phyloP scores from a whole-genome alignment of 1,140 invertebrate genomes.

The Battus philenor region DNA sequence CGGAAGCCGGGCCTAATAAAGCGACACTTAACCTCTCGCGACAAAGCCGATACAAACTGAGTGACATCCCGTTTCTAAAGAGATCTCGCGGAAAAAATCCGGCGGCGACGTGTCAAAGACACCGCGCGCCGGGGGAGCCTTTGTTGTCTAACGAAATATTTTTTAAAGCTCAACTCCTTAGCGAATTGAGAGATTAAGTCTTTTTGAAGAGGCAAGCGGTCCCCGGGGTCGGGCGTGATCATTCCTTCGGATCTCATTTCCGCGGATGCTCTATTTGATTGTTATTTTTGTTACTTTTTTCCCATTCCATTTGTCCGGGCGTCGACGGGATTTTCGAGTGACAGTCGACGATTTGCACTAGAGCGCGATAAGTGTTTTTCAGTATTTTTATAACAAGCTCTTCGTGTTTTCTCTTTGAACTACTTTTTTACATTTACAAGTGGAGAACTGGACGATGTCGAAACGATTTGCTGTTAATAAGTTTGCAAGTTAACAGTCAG shows the following conservation, averaged over 20 bases:
- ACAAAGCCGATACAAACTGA: slow-evolving; percentile 72
- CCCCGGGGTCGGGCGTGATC: slow-evolving; percentile 67
- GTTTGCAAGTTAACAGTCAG: too few relatives aligned
- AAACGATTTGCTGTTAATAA: neutral
- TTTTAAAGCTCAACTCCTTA: slow-evolving; percentile 75
- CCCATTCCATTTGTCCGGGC: slow-evolving; percentile 46
- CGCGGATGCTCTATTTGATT: slow-evolving; percentile 72
- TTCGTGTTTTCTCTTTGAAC: slow-evolving; percentile 38
- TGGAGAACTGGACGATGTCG: neutral
- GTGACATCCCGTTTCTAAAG: slow-evolving; percentile 65
- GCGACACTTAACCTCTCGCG: slow-evolving; percentile 65
- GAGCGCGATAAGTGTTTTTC: slow-evolving; percentile 73
- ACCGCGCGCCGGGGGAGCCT: slow-evolving; percentile 60
- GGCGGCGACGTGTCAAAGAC: slow-evolving; percentile 70
- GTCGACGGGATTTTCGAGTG: slow-evolving; percentile 65
- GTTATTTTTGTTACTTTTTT: slow-evolving; percentile 73
- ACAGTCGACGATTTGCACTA: slow-evolving; percentile 70
- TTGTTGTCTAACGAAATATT: slow-evolving; percentile 72
- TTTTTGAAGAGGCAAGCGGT: slow-evolving; percentile 69
- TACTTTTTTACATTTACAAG: neutral
- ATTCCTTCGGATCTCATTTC: slow-evolving; percentile 73
- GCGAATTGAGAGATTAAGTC: slow-evolving; percentile 75
- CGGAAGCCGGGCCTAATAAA: slow-evolving; percentile 69
- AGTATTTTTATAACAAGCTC: slow-evolving; percentile 53
- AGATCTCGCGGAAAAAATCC: slow-evolving; percentile 69